Evolutionary conservation across 2,797 vertebrate genomes (phyloP).

Genomic region (Semotilus atromaculatus): DNA sequence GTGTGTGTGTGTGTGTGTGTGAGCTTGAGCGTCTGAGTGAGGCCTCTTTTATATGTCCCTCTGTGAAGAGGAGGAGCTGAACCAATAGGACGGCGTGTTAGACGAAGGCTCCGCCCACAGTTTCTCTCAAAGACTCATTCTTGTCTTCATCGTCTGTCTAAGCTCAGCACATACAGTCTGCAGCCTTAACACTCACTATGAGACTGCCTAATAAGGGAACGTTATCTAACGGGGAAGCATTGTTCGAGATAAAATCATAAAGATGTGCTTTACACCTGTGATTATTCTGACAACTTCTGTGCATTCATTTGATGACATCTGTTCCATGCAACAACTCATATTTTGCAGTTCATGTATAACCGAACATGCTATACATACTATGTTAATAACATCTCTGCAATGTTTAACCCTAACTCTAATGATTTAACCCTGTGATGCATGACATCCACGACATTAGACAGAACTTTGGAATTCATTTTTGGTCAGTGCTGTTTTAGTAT

Average conservation of each 20-base stretch:
- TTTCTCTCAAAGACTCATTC: constrained; percentile 65
- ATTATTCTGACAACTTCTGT: neutral
- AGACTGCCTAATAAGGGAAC: constrained; percentile 31
- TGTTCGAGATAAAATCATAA: neutral
- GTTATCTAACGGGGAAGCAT: neutral
- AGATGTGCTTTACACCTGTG: neutral
- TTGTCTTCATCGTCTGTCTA: constrained; percentile 52
- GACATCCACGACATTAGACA: neutral
- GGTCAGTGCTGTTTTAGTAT: neutral
- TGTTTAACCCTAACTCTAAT: no score
- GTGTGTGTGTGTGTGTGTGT: constrained; percentile 10
- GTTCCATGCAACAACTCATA: neutral
- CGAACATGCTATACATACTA: no score
- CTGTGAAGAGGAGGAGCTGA: constrained; percentile 59
- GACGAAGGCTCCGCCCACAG: constrained; percentile 54
- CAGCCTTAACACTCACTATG: constrained; percentile 10
- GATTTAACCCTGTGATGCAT: neutral
- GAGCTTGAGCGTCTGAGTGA: constrained; percentile 52
- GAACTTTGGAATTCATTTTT: neutral
- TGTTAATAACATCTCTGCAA: neutral
- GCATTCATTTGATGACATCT: neutral
- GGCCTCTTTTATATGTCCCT: constrained; percentile 69
- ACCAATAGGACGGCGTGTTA: constrained; percentile 67
- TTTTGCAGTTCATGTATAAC: no score
- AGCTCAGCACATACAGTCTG: constrained; percentile 46